These are phyloP conservation scores for Cyrtorhinus lividipennis DNA, from an alignment of 1,140 invertebrate species.

Conservation along the genomic window DNA sequence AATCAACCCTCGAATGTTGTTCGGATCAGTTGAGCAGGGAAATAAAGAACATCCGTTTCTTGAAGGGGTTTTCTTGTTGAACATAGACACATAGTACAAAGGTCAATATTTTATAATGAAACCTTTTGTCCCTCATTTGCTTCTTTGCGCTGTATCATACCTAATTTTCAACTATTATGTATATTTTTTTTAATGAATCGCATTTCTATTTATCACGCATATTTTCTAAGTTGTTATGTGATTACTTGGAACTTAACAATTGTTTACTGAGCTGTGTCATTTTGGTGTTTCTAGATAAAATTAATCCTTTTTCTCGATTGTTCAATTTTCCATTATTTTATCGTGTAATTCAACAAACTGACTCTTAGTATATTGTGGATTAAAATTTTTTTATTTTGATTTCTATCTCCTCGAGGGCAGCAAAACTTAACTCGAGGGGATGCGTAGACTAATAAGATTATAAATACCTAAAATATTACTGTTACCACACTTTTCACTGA, in stretches of 20 bases:
- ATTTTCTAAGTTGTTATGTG: not conserved
- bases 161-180: not conserved
- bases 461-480: not conserved
- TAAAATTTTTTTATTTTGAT: too few species aligned
- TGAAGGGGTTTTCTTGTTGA: too few species aligned
- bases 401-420: not conserved
- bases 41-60: too few species aligned
- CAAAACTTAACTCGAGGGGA: not conserved
- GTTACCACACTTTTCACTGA: not conserved
- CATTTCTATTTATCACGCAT: not conserved
- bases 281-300: too few species aligned
- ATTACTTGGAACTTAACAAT: not conserved
- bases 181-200: conserved; percentile 4
- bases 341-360: not conserved
- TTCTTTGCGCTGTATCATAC: too few species aligned
- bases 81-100: not conserved
- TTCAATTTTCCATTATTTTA: not conserved
- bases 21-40: too few species aligned
- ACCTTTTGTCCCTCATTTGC: not conserved
- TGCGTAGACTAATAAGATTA: not conserved
- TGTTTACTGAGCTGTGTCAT: conserved; percentile 9
- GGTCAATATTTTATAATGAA: not conserved
- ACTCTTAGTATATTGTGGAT: not conserved
- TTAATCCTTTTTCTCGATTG: not conserved
- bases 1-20: too few species aligned